Base-by-base conservation (phyloP, 2,797 vertebrate genomes). In the Euthynnus affinis region DNA sequence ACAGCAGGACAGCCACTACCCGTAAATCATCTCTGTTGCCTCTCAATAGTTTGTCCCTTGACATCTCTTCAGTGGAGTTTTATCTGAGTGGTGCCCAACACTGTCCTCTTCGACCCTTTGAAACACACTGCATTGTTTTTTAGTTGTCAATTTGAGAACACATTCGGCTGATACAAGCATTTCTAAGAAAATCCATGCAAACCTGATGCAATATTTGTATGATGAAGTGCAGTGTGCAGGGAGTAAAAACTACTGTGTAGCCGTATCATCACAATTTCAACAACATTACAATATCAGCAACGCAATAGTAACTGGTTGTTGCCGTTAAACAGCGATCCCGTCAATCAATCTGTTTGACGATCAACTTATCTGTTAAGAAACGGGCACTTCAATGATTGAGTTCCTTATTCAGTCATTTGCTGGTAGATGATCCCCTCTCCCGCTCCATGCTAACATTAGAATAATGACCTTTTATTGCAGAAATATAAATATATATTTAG, bases 21-120 rank as follows among this genome's bases (percentile, higher is more conserved):
- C 86, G 70, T 90, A 88, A 83, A 89, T 89, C 83, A 90, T 89
- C 74, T 76, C 72, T 61, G 83, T 76, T 76, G 77, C 75, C 67
- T 81, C 81, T 83, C 68, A 76, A 55, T 67, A 70, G 37, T 74
- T 83, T 83, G 68, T 80, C 76, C 63, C 60, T 57, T 65, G 79
- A 88, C 80, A 71, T 79, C 69, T 76, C 70, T 78, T 80, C 27
- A 73, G 32, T 70, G 22, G 66, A 71, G 68, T 49, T 71, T 66
- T 75, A 71, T 79, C 57, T 76, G 60, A 74, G 63, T 80, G 70
- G 57, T 29, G 40, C 81, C 63, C 56, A 17, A 61, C 53, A 68
- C 25, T 58, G 61, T 74, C 58, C 66, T 70, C 23, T 85, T n/a
- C 42, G 57, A n/a, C 65, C 67, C 69, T 84, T 74, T 69, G 7